Percentiles rank a stretch among this genome's conserved stretches.
Conservation (phyloP, 2,888 invertebrate species). For the Vanessa cardui region DNA sequence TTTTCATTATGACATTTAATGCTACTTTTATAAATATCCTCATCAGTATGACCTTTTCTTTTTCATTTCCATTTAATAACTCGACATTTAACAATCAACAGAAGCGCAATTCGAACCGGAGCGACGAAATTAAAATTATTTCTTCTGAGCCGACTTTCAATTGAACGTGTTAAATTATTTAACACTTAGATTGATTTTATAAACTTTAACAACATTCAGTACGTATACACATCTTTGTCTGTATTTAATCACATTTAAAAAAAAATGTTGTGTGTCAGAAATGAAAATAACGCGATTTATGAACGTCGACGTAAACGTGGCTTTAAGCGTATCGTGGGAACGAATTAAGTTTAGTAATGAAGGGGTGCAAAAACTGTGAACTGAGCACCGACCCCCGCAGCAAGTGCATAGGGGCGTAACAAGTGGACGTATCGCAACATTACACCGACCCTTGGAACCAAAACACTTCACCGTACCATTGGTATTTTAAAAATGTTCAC, state of each 20-base stretch:
- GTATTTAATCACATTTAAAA: neutral
- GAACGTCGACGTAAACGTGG: constrained; percentile 10
- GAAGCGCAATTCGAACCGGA: constrained; percentile 43
- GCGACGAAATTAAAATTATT: constrained; percentile 5
- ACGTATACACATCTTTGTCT: neutral
- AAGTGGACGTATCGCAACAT: constrained; percentile 62
- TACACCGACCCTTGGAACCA: constrained; percentile 37
- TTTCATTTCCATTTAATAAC: too few species aligned
- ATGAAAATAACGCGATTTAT: neutral
- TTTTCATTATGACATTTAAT: too few species aligned
- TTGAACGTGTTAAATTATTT: constrained; percentile 17
- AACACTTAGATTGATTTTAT: constrained; percentile 9
- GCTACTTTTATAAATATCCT: too few species aligned
- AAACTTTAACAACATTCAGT: too few species aligned
- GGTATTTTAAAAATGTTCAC: neutral
- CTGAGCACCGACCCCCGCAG: constrained; percentile 65
- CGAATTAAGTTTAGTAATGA: constrained; percentile 57
- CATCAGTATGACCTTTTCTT: too few species aligned
- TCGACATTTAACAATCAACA: neutral
- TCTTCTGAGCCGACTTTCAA: constrained; percentile 1
- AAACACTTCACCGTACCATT: constrained; percentile 41
- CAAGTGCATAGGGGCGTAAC: constrained; percentile 82
- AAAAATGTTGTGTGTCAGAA: neutral
- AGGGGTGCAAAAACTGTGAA: constrained; percentile 80
- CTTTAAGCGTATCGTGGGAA: constrained; percentile 66